Evolutionary conservation across 2,888 invertebrate species (phyloP), one percentile per base, ranked within the genome.

Genomic region (Parelbella ahira): DNA sequence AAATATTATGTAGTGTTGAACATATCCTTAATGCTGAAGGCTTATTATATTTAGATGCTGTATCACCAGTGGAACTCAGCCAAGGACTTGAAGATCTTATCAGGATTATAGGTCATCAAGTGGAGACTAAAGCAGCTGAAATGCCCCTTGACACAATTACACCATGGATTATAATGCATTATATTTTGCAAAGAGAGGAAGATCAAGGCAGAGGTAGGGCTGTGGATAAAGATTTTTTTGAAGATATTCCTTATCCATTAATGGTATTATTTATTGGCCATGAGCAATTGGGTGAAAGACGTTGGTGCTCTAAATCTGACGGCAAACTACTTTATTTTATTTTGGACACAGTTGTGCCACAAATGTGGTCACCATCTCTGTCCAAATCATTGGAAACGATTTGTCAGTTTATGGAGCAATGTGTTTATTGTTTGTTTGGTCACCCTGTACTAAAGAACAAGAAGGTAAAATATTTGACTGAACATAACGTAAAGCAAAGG

Each of bases 81-180:
- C 90, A 93, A 49, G 87, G 95, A 7, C 89, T 94, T 0, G 92
- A 94, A 65, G 93, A 93, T 64, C 81, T 96, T 24, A 90, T 93
- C 10, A 90, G 91, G 57, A 90, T 96, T 33, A 90, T 95, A 48
- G 92, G 93, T 36, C 92, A 93, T 63, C 94, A 95, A 71, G 88
- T 96, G 47, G 95, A 96, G 54, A 94, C 94, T 19, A 90, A 87
- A 63, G 81, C 88, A 12, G 75, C 89, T 15, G 92, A 91, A 48
- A 87, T 91, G 75, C 92, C 93, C 0, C 88, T 95, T 37, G 91
- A 92, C 45, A 91, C 92, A 6, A 90, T 94, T 6, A 75, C 90
- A 2, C 94, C 96, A 2, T 97, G 96, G 96, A 92, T 96, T 44
- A 81, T 97, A 43, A 83, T 97, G 54, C 94, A 96, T 78, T 92